Conservation (phyloP, 2,888 invertebrate species). For the Hermaeophaga mercurialis region DNA sequence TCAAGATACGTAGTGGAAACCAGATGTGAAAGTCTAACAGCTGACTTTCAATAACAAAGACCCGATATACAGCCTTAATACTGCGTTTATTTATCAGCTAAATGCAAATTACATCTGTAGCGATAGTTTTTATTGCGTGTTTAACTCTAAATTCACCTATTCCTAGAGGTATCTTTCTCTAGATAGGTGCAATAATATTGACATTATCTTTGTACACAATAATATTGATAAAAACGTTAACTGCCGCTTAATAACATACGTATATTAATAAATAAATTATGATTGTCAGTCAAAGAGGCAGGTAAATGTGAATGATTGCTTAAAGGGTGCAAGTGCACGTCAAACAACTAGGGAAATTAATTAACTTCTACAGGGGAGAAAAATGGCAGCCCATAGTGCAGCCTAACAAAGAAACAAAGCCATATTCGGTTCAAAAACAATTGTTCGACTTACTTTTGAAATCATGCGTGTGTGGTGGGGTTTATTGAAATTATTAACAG, state of each 20-base stretch:
- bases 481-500: constrained; percentile 41
- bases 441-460: constrained; percentile 46
- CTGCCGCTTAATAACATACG: constrained; percentile 8
- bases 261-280: background rate
- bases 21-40: constrained; percentile 50
- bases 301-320: background rate
- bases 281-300: background rate
- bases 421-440: constrained; percentile 32
- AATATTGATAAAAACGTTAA: constrained; percentile 7
- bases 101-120: background rate
- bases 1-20: constrained; percentile 43
- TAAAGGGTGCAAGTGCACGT: constrained; percentile 8
- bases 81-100: background rate
- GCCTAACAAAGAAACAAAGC: constrained; percentile 46
- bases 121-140: background rate
- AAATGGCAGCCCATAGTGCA: constrained; percentile 49
- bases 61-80: constrained; percentile 1
- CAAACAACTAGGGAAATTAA: constrained; percentile 17
- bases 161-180: background rate
- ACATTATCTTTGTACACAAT: constrained; percentile 10
- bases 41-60: constrained; percentile 58
- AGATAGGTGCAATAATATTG: constrained; percentile 17
- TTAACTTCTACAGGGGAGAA: constrained; percentile 41
- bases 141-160: background rate
- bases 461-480: constrained; percentile 46